A percentile compares a stretch with the other conserved stretches of the same genome.
Conservation (phyloP, 2,888 invertebrate species). For the Drosophila anomalata region DNA sequence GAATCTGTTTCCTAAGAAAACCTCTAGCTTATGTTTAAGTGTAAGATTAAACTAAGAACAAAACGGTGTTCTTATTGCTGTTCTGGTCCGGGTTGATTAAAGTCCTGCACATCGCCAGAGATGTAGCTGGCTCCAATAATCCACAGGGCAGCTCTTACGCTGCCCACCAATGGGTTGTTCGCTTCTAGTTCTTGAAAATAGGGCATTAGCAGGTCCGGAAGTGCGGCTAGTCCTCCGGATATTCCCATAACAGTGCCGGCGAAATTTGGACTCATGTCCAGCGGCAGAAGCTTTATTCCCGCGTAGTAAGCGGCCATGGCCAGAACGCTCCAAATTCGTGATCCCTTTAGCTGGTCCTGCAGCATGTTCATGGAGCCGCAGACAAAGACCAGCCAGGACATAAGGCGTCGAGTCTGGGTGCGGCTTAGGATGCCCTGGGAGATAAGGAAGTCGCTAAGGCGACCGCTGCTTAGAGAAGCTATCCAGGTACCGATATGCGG, state of each 20-base stretch:
- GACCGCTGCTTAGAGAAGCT: constrained; percentile 85
- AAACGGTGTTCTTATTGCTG: constrained; percentile 12
- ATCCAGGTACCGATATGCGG: constrained; percentile 86
- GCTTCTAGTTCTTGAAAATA: constrained; percentile 77
- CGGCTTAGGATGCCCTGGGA: constrained; percentile 75
- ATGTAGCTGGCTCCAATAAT: constrained; percentile 55
- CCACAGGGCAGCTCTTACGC: constrained; percentile 59
- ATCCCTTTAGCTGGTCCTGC: constrained; percentile 1
- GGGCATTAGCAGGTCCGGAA: constrained; percentile 88
- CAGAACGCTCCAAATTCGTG: constrained; percentile 47
- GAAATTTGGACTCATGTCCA: constrained; percentile 88
- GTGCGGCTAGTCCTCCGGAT: constrained; percentile 88
- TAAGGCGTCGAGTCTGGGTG: constrained; percentile 82
- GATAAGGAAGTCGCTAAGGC: constrained; percentile 87
- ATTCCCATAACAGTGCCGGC: constrained; percentile 88
- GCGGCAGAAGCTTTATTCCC: constrained; percentile 87
- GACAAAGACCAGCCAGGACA: constrained; percentile 86
- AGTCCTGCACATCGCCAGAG: constrained; percentile 63
- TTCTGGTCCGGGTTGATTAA: constrained; percentile 42
- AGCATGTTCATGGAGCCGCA: constrained; percentile 83
- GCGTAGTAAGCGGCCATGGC: constrained; percentile 90
- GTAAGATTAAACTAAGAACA: constrained; percentile 36
- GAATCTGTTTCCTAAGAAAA: constrained; percentile 48
- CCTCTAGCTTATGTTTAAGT: constrained; percentile 33
- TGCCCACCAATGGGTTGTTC: constrained; percentile 85